Percentiles rank a stretch among this genome's conserved stretches.
Evolutionary conservation across 2,797 vertebrate species (phyloP).

Genomic region (Scyliorhinus canicula): DNA sequence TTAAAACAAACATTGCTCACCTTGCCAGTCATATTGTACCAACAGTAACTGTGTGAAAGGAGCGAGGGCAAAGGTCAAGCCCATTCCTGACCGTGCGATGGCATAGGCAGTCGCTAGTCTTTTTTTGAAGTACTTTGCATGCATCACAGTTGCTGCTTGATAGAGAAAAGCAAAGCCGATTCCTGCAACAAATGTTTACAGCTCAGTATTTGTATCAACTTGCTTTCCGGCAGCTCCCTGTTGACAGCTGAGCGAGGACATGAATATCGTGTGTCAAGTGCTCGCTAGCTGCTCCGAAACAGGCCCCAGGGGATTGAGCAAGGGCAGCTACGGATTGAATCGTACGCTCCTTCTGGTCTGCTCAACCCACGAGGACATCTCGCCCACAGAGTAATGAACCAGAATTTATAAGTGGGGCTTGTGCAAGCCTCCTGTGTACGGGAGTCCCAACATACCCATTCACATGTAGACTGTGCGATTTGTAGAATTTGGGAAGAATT

Average conservation of each 20-base stretch:
- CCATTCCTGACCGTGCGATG: slow-evolving; percentile 82
- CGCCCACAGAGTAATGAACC: neutral
- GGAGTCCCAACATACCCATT: neutral
- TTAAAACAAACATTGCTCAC: slow-evolving; percentile 52
- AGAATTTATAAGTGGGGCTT: too few relatives aligned
- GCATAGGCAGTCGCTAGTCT: slow-evolving; percentile 73
- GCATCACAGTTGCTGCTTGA: slow-evolving; percentile 74
- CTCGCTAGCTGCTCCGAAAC: neutral
- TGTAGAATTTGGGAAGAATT: neutral
- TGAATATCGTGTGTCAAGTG: neutral
- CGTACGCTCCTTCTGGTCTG: neutral
- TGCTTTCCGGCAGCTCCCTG: neutral
- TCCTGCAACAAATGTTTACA: slow-evolving; percentile 54
- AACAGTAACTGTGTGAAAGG: slow-evolving; percentile 81
- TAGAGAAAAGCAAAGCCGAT: slow-evolving; percentile 81
- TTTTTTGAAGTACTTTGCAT: slow-evolving; percentile 71
- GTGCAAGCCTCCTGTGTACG: neutral
- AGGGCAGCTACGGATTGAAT: neutral
- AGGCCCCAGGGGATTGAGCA: neutral
- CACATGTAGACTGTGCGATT: neutral
- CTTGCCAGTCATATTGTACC: slow-evolving; percentile 79
- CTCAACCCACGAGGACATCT: neutral
- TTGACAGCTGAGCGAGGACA: neutral
- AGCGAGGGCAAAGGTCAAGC: slow-evolving; percentile 79
- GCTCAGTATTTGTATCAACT: neutral